Evolutionary conservation across 2,113 vertebrate species (phyloP).

Genomic region (Carassius carassius): DNA sequence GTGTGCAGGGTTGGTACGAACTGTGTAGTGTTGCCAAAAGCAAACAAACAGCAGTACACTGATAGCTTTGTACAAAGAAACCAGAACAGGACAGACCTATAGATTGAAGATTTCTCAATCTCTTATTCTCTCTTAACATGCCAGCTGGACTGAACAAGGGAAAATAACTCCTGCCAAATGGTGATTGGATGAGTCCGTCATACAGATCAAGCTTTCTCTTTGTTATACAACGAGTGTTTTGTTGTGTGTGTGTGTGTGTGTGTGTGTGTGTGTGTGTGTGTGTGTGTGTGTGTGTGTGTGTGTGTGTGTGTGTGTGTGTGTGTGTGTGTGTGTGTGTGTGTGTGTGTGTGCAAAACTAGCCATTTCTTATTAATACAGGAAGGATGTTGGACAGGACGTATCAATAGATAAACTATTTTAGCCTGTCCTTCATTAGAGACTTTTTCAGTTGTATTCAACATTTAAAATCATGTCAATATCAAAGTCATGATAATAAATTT

Average conservation of each 20-base stretch:
- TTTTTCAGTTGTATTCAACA: too few species aligned
- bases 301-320: not conserved
- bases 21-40: conserved; percentile 49
- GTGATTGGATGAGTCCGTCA: conserved; percentile 3
- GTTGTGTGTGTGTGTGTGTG: not conserved
- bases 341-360: not conserved
- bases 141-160: not conserved
- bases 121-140: not conserved
- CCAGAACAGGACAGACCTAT: not conserved
- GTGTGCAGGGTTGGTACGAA: conserved; percentile 3
- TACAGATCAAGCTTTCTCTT: not conserved
- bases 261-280: not conserved
- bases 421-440: too few species aligned
- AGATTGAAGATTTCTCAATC: not conserved
- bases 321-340: not conserved
- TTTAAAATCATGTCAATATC: too few species aligned
- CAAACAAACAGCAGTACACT: conserved; percentile 33
- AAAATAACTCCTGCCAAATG: not conserved
- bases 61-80: conserved; percentile 42
- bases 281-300: not conserved
- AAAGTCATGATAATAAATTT: too few species aligned
- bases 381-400: too few species aligned
- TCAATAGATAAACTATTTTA: too few species aligned
- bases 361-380: too few species aligned
- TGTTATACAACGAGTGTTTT: not conserved